phyloP scores from a whole-genome alignment of 2,888 invertebrate species.

The Caenorhabditis sulstoni region DNA sequence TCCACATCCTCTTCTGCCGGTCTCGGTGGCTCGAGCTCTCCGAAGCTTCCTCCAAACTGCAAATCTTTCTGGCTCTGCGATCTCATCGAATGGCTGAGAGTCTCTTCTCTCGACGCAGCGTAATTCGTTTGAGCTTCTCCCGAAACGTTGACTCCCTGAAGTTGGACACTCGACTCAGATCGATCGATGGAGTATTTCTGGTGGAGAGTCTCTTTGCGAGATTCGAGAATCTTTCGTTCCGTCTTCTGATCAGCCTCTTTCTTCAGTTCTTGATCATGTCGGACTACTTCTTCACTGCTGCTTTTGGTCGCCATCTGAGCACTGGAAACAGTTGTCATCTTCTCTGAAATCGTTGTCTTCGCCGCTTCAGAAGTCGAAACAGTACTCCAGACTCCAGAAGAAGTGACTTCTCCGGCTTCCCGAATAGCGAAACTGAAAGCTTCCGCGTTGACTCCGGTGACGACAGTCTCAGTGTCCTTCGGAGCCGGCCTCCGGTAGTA shows the following conservation, averaged over 20 bases:
- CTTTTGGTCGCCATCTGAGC: constrained; percentile 19
- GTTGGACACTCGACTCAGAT: constrained; percentile 25
- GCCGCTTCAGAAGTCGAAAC: constrained; percentile 39
- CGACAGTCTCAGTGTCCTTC: constrained; percentile 25
- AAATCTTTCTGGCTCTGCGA: constrained; percentile 44
- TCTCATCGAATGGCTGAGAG: constrained; percentile 28
- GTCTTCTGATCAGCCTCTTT: constrained; percentile 1
- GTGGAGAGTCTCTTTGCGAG: constrained; percentile 12
- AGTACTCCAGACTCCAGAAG: constrained; percentile 55
- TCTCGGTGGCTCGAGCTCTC: constrained; percentile 42
- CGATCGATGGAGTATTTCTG: constrained; percentile 31
- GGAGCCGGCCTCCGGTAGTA: constrained; percentile 57
- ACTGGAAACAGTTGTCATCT: constrained; percentile 10
- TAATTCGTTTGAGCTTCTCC: constrained; percentile 18
- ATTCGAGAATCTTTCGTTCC: constrained; percentile 13
- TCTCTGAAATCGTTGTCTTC: constrained; percentile 41
- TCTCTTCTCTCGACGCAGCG: constrained; percentile 5
- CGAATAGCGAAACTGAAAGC: constrained; percentile 7
- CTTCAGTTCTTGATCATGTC: constrained; percentile 14
- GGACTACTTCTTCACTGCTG: constrained; percentile 16
- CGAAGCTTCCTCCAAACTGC: constrained; percentile 49
- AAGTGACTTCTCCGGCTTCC: constrained; percentile 42
- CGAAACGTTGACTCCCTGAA: neutral
- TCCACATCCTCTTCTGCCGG: constrained; percentile 55
- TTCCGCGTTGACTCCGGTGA: constrained; percentile 27